Evolutionary conservation across 2,888 invertebrate species (phyloP).

Genomic region (Cyclophora punctaria): DNA sequence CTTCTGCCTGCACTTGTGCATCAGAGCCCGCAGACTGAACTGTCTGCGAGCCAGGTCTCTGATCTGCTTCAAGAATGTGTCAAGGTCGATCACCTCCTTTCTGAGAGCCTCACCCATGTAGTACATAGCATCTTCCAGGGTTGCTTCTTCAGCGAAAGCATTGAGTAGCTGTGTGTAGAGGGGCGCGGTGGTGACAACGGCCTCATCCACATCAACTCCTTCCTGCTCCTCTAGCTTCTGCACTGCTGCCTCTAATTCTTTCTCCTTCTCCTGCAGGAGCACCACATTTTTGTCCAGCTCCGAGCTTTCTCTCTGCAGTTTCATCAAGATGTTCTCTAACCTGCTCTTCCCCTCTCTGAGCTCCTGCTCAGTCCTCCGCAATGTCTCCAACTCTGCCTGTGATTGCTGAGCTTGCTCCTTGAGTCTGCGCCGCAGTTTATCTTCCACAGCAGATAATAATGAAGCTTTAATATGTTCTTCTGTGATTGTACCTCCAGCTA

Average conservation of each 20-base stretch:
- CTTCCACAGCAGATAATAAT: conserved; percentile 94
- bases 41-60: conserved; percentile 95
- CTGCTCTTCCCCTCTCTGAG: conserved; percentile 87
- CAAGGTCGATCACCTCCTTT: conserved; percentile 94
- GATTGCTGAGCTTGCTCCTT: conserved; percentile 93
- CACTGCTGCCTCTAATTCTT: conserved; percentile 88
- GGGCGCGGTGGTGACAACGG: conserved; percentile 96
- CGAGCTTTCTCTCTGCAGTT: conserved; percentile 84
- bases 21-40: conserved; percentile 94
- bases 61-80: conserved; percentile 97
- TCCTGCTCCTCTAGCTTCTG: conserved; percentile 85
- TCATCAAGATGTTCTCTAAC: conserved; percentile 84
- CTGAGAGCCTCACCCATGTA: conserved; percentile 96
- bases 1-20: conserved; percentile 97
- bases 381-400: conserved; percentile 92
- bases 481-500: conserved; percentile 87
- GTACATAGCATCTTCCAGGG: conserved; percentile 98
- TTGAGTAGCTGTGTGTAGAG: conserved; percentile 96
- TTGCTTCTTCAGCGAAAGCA: conserved; percentile 97
- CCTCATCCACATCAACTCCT: conserved; percentile 94
- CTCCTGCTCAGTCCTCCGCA: conserved; percentile 90
- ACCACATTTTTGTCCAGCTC: conserved; percentile 90
- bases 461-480: conserved; percentile 97
- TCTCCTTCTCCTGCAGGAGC: conserved; percentile 89
- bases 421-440: conserved; percentile 90